Evolutionary conservation across 2,888 invertebrate species (phyloP), one percentile per base, ranked within the genome.

Genomic region (Crematogaster levior): DNA sequence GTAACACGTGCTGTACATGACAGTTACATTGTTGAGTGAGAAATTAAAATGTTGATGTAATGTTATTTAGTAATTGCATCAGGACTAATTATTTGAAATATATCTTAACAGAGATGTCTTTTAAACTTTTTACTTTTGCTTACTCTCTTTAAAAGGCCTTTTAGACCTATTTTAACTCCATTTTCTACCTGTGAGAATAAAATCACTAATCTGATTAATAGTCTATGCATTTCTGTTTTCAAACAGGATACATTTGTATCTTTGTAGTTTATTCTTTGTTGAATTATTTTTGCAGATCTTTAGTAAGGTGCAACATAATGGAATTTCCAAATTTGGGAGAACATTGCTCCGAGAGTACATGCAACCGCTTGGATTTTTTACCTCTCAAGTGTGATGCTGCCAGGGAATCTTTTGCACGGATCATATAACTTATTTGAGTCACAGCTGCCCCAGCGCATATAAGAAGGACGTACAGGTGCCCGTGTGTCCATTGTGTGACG

Each of bases 311-410:
- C 53, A 66, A 53, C 21, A 27, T 21, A 6, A 99, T 99, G 98
- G 99, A 99, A 94, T 97, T 99, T 92, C 99, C 99, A 84, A 96
- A 97, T 94, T 95, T 99, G 90, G 99, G 99, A 89, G 96, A 97
- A 92, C 97, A 99, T 93, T 99, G 99, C 95, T 97, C 96, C 3
- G 97, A 97, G 91, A 94, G 95, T 86, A 95, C 96, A 12, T 99
- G 99, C 95, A 97, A 98, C 93, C 93, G 96, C 95, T 89, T 95
- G 97, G 99, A 99, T 96, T 99, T 99, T 94, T 95, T 99, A 83
- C 99, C 99, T 3, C 96, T 99, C 93, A 98, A 97, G 95, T 99
- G 99, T 95, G 98, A 99, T 94, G 97, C 98, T 99, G 99, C 94
- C 95, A 96, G 83, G 95, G 96, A 91, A 97, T 97, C 61, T 99